Conservation (phyloP, 2,113 vertebrate genomes). For the Paramormyrops kingsleyae region DNA sequence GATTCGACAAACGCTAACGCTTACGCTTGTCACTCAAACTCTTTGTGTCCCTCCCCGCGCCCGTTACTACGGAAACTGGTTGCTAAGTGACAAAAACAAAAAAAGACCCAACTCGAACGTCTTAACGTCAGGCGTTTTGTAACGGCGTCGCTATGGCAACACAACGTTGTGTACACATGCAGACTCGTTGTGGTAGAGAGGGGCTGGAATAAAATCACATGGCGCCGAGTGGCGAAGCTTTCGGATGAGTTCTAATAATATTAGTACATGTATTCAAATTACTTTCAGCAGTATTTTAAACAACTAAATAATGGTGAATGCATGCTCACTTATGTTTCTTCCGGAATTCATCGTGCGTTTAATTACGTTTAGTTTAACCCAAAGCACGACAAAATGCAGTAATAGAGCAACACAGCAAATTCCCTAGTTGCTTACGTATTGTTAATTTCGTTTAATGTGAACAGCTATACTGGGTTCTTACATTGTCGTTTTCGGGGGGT, state of each 20-base stretch:
- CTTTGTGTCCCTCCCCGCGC: conserved; percentile 22
- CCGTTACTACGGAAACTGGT: conserved; percentile 60
- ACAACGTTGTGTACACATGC: conserved; percentile 59
- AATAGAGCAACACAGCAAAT: neutral
- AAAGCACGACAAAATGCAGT: neutral
- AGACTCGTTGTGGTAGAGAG: conserved; percentile 29
- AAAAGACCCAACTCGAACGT: conserved; percentile 64
- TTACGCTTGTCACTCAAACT: conserved; percentile 35
- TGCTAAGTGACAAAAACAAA: conserved; percentile 75
- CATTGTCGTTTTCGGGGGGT: neutral
- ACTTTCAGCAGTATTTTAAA: neutral
- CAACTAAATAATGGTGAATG: neutral
- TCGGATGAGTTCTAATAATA: neutral
- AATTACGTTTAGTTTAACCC: neutral
- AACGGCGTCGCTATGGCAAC: conserved; percentile 68
- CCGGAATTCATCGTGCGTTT: neutral
- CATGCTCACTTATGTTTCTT: neutral
- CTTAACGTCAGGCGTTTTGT: conserved; percentile 55
- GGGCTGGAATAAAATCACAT: conserved; percentile 36
- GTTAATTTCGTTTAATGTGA: neutral
- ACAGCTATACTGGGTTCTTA: neutral
- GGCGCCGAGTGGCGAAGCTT: conserved; percentile 13
- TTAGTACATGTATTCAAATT: neutral
- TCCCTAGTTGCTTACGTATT: neutral
- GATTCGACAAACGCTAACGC: neutral